A percentile compares a stretch with the other conserved stretches of the same genome.
These are phyloP conservation scores for Tetrapedia diversipes DNA, from an alignment of 2,888 invertebrate species.

Conservation along the genomic window DNA sequence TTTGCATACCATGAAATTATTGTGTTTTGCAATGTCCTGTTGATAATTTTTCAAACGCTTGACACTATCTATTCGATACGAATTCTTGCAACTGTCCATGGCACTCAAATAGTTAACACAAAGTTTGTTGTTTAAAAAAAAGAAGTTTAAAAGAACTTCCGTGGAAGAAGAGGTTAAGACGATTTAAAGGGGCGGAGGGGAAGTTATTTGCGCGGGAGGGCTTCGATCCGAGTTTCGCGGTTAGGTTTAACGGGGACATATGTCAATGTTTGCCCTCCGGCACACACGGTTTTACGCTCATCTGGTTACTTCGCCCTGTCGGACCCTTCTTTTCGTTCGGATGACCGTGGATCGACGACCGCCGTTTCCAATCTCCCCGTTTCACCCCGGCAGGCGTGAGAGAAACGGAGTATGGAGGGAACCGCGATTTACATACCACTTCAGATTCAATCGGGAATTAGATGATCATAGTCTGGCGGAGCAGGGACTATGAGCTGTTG, in stretches of 20 bases:
- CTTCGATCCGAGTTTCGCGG: slow-evolving; percentile 64
- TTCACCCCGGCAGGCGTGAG: slow-evolving; percentile 41
- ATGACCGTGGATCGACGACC: slow-evolving; percentile 68
- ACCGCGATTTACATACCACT: slow-evolving; percentile 49
- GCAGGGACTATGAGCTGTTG: background rate
- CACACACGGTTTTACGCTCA: slow-evolving; percentile 78
- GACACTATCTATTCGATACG: too few species aligned
- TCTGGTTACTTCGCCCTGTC: slow-evolving; percentile 70
- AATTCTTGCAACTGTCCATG: too few species aligned
- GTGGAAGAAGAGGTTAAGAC: slow-evolving; percentile 15
- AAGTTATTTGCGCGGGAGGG: slow-evolving; percentile 46
- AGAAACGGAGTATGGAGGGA: slow-evolving; percentile 48
- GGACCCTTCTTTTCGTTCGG: slow-evolving; percentile 67
- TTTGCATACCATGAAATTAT: too few species aligned
- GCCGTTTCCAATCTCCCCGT: slow-evolving; percentile 41
- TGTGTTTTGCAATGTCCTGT: too few species aligned
- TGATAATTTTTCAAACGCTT: too few species aligned
- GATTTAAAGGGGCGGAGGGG: slow-evolving; percentile 16
- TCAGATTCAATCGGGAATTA: slow-evolving; percentile 52
- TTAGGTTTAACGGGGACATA: slow-evolving; percentile 78
- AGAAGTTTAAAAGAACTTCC: background rate
- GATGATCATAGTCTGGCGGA: slow-evolving; percentile 18
- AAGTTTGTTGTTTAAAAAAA: too few species aligned
- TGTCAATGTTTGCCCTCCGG: slow-evolving; percentile 80
- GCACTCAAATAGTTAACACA: too few species aligned